Base-by-base conservation (phyloP, 2,113 vertebrate species). In the Nansenia antarctica region DNA sequence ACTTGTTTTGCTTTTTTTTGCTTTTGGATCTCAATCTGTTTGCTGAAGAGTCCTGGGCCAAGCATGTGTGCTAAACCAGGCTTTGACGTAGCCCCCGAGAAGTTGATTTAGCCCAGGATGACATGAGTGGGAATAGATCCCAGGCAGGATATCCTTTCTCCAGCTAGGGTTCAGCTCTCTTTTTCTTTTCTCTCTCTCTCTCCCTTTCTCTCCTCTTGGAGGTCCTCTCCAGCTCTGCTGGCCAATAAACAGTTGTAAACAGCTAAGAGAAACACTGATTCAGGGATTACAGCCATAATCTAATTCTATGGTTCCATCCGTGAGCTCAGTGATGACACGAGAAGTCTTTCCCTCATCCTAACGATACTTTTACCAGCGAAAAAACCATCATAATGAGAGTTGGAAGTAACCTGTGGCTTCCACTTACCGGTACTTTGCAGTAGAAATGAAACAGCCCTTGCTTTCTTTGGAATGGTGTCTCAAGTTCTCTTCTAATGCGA, bases 141-240 rank as follows among this genome's bases (percentile, higher is more conserved):
- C 70, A 61, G 69, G 72, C 72, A 72, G 72, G 58, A 69, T 77
- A 65, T 73, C 78, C 67, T 31, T 78, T 73, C 64, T 34, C 67
- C 82, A 29, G 24, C 55, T 59, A 31, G 5, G 26, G 24, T 57
- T 65, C 62, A 26, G 45, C 18, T 3, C 29, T 78, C 62, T 60
- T 69, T 35, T 80, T 59, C 54, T 70, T 70, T 61, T 76, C 35
- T 53, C 20, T 37, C 63, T 55, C 27, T 15, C 63, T 27, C 2
- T 7, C 31, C 63, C 18, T 53, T 0, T 0, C 30, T 8, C 61
- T 61, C 55, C 53, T 37, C 11, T 37, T 37, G 35, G 11, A 6
- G 35, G 35, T 37, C 35, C 15, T 65, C 24, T 76, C 26, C 59
- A n/a, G 65, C 27, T 14, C 12, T 58, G 35, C 22, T 22, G 42